Base-by-base conservation (phyloP, 2,888 invertebrate genomes). In the Halictus quadricinctus region DNA sequence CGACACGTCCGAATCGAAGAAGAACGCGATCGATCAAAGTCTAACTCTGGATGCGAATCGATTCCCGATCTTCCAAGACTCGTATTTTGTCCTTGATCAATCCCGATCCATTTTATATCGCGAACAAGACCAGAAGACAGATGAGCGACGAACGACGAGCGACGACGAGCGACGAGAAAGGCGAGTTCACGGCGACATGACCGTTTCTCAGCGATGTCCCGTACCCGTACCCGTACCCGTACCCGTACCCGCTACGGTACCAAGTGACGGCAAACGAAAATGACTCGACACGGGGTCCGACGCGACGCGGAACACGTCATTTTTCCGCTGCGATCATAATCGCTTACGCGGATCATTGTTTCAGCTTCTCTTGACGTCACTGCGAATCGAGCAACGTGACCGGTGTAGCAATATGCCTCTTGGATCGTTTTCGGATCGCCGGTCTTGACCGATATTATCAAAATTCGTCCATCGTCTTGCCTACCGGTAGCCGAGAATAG, bases 381-480 rank as follows among this genome's bases (percentile, higher is more conserved):
- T n/a, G 43, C 6, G 13, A 43, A 70, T n/a, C n/a, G 43, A n/a
- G 43, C n/a, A 13, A 70, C 70, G 70, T 70, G 70, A 70, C 70
- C 41, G 70, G n/a, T 12, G n/a, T 70, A 13, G 1, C 6, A 43
- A 70, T 58, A 58, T 43, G 10, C 1, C 36, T 12, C 8, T 21
- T 21, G 1, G 12, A 69, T 41, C 41, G 21, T 21, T 69, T 69
- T 41, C 8, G 69, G 21, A 41, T 41, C 69, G 5, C 1, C 69
- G 64, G 8, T 29, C 64, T 64, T 29, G 64, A 15, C 29, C 8
- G 29, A 64, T 29, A 29, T 64, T 18, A 15, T 64, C 15, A 10
- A 36, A 21, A 36, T 8, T 21, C 21, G 18, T 36, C 66, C 10
- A 66, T 8, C 66, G 21, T 21, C 21, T 66, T 66, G 36, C 15